These are phyloP conservation scores for Huso huso DNA, from an alignment of 2,797 vertebrate species.

Conservation along the genomic window DNA sequence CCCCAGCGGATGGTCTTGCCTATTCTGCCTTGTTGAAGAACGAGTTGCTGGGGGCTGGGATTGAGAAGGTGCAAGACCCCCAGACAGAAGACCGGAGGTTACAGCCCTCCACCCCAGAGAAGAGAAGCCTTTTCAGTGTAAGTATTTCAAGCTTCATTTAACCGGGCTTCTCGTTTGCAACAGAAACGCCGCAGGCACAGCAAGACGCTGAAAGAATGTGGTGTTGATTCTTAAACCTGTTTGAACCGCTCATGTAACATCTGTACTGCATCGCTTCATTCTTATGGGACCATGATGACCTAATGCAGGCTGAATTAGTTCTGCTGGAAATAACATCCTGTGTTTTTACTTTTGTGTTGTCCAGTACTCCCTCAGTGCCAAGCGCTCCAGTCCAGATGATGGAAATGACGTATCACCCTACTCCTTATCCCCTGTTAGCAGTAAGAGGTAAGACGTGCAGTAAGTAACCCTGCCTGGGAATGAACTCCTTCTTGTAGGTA, in stretches of 20 bases:
- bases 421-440: constrained; percentile 93
- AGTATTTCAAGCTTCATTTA: constrained; percentile 12
- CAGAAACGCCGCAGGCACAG: no score
- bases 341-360: constrained; percentile 7
- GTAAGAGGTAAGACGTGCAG: constrained; percentile 74
- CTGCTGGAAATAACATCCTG: no score
- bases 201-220: no score
- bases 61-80: constrained; percentile 94
- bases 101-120: constrained; percentile 86
- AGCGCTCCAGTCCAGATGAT: constrained; percentile 85
- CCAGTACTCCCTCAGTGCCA: constrained; percentile 89
- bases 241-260: no score
- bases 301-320: no score
- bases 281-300: no score
- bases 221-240: no score
- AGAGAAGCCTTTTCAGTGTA: constrained; percentile 92
- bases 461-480: no score
- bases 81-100: constrained; percentile 90
- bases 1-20: constrained; percentile 77
- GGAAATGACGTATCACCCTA: constrained; percentile 92
- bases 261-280: no score
- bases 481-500: no score
- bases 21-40: constrained; percentile 95
- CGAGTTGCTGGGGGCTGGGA: constrained; percentile 88
- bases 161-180: no score